A percentile compares a stretch with the other conserved stretches of the same genome.
Conservation (phyloP, 1,140 invertebrate genomes). For the Achroia grisella region DNA sequence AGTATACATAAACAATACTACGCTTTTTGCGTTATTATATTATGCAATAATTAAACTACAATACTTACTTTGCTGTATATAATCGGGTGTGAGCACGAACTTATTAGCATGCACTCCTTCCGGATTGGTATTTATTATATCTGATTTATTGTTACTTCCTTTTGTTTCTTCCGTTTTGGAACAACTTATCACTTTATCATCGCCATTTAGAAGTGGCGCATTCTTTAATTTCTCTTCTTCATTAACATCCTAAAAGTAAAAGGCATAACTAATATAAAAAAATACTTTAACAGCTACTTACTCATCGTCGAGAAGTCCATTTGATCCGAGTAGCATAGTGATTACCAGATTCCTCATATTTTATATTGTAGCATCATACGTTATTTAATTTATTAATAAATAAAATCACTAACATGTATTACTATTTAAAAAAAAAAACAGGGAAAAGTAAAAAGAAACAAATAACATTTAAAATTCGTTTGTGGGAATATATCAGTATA, state of each 20-base stretch:
- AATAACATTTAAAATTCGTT: conserved; percentile 34
- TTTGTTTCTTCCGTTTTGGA: conserved; percentile 61
- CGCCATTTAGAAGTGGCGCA: conserved; percentile 52
- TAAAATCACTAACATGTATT: too few species aligned
- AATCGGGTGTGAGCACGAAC: conserved; percentile 90
- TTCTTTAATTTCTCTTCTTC: conserved; percentile 57
- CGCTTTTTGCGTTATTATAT: too few species aligned
- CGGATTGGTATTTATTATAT: conserved; percentile 58
- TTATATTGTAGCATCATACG: too few species aligned
- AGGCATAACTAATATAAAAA: conserved; percentile 20
- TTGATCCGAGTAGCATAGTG: too few species aligned
- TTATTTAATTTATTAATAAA: too few species aligned
- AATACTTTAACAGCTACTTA: conserved; percentile 4
- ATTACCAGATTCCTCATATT: too few species aligned
- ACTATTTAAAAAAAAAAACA: too few species aligned
- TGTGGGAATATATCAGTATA: conserved; percentile 66
- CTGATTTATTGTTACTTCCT: conserved; percentile 51
- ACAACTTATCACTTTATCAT: conserved; percentile 54
- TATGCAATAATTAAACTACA: too few species aligned
- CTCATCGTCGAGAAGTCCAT: background rate
- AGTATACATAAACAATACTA: background rate
- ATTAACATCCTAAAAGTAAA: conserved; percentile 53
- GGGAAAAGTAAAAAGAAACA: conserved; percentile 23
- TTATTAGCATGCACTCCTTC: conserved; percentile 75
- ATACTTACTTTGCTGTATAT: conserved; percentile 89